Percentiles rank a stretch among this genome's conserved stretches.
Evolutionary conservation across 2,113 vertebrate genomes (phyloP).

Genomic region (Grus americana): DNA sequence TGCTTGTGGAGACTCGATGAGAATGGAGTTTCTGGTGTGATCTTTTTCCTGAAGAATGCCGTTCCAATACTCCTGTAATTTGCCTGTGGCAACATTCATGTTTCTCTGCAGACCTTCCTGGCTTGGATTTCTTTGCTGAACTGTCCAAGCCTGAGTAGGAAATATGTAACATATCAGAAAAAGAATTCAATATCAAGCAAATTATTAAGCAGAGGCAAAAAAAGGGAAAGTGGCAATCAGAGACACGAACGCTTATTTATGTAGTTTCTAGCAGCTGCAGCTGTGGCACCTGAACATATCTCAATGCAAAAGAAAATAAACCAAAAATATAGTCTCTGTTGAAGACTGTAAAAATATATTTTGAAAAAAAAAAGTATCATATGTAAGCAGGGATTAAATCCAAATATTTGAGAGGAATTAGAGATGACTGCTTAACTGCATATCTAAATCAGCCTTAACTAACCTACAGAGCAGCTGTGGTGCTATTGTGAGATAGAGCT

Average conservation of each 20-base stretch:
- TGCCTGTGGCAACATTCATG: background rate
- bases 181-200: background rate
- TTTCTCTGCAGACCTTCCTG: background rate
- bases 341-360: background rate
- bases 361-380: background rate
- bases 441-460: slow-evolving; percentile 30
- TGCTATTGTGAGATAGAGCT: background rate
- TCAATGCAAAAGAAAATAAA: background rate
- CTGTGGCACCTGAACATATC: background rate
- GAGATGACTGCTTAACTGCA: slow-evolving; percentile 5
- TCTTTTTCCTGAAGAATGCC: background rate
- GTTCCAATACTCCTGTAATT: background rate
- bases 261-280: background rate
- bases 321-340: background rate
- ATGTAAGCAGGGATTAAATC: background rate
- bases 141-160: background rate
- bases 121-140: background rate
- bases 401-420: slow-evolving; percentile 40
- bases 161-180: background rate
- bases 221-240: background rate
- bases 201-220: background rate
- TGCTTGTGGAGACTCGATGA: background rate
- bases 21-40: background rate
- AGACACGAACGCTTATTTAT: background rate
- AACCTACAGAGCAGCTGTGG: slow-evolving; percentile 17